These are phyloP conservation scores for Propithecus perrieri DNA, from an alignment of 2,797 vertebrate species.

Conservation along the genomic window DNA sequence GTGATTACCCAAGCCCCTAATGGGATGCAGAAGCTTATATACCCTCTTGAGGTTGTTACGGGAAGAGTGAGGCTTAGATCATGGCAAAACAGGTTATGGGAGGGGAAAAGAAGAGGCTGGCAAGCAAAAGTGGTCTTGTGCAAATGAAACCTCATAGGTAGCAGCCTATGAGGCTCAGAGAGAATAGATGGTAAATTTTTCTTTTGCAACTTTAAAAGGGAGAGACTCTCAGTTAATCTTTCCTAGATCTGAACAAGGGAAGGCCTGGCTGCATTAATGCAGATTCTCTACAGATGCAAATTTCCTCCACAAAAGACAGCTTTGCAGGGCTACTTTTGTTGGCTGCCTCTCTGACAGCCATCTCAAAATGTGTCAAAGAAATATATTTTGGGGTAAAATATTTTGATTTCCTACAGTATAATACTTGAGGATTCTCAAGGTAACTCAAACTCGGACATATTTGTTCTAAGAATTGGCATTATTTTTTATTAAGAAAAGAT, in stretches of 20 bases:
- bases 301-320: neutral
- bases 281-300: neutral
- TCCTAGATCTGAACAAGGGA: too few species aligned
- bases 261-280: too few species aligned
- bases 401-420: neutral
- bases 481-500: neutral
- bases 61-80: neutral
- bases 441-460: neutral
- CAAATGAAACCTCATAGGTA: neutral
- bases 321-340: neutral
- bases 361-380: neutral
- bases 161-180: neutral
- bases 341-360: neutral
- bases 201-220: neutral
- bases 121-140: neutral
- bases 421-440: neutral
- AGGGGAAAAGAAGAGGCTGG: neutral
- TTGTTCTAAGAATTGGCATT: neutral
- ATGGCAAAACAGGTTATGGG: neutral
- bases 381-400: neutral
- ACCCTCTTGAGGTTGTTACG: neutral
- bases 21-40: neutral
- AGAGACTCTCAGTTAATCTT: too few species aligned
- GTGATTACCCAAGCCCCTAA: neutral
- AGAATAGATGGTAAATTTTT: neutral